Evolutionary conservation across 35 echinoderm and acorn worm species (phyloP).

Genomic region (Ophioderma brevispina): DNA sequence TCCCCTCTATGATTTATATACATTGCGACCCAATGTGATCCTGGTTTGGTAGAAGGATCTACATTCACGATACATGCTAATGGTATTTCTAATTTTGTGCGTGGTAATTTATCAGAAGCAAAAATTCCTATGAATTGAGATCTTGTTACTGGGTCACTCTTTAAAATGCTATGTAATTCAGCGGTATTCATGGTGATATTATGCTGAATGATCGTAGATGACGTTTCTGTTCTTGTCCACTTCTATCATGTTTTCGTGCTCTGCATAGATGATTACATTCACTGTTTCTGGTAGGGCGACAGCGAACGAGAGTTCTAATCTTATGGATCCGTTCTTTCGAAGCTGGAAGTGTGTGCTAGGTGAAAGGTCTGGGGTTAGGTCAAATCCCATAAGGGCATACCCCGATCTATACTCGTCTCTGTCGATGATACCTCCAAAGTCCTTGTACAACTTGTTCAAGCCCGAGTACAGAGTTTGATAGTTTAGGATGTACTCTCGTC

Average conservation of each 20-base stretch:
- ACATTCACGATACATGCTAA: constrained; percentile 16
- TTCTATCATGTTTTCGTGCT: constrained; percentile 25
- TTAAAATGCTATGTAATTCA: constrained; percentile 24
- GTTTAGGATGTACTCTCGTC: constrained; percentile 23
- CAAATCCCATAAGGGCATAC: constrained; percentile 52
- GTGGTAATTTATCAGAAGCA: constrained; percentile 28
- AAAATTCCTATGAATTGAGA: constrained; percentile 27
- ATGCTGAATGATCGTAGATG: background rate
- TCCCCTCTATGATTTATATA: background rate
- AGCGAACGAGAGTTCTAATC: constrained; percentile 44
- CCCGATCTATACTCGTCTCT: constrained; percentile 48
- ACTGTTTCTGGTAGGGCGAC: constrained; percentile 5
- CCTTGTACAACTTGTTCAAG: constrained; percentile 14
- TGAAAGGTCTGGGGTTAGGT: constrained; percentile 59
- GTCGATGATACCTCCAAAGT: constrained; percentile 33
- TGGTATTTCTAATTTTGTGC: background rate
- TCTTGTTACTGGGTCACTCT: background rate
- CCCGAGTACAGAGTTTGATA: constrained; percentile 64
- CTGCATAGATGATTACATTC: constrained; percentile 51
- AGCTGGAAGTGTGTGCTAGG: constrained; percentile 34
- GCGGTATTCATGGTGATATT: constrained; percentile 26
- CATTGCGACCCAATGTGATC: constrained; percentile 14
- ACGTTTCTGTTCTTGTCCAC: constrained; percentile 35
- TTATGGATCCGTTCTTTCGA: constrained; percentile 41
- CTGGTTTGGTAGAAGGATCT: constrained; percentile 5